Percentiles rank a stretch among this genome's conserved stretches.
Evolutionary conservation across 2,888 invertebrate species (phyloP).

Genomic region (Calephelis perditalis): DNA sequence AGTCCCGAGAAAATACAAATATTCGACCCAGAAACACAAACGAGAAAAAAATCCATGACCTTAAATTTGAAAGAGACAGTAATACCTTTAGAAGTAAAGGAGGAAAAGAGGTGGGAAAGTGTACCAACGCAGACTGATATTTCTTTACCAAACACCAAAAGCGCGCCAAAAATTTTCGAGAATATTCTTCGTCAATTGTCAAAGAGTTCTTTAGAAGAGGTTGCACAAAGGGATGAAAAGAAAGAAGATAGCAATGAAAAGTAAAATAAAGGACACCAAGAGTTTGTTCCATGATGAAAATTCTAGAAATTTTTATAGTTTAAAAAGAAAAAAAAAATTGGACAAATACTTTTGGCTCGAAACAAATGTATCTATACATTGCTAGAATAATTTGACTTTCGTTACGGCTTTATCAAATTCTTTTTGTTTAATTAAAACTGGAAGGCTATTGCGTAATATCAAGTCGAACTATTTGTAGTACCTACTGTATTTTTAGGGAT

Average conservation of each 20-base stretch:
- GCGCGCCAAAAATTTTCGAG: constrained; percentile 70
- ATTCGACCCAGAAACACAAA: constrained; percentile 32
- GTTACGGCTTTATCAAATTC: too few relatives aligned
- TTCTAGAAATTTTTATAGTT: too few relatives aligned
- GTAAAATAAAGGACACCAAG: neutral
- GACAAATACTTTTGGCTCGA: too few relatives aligned
- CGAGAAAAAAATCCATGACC: constrained; percentile 52
- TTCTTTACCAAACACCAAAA: constrained; percentile 66
- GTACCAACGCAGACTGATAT: constrained; percentile 69
- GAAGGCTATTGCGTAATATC: too few relatives aligned
- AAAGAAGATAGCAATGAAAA: constrained; percentile 16
- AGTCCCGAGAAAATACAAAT: constrained; percentile 36
- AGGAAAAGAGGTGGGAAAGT: constrained; percentile 52
- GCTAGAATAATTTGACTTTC: too few relatives aligned
- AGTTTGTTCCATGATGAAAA: too few relatives aligned
- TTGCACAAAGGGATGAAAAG: constrained; percentile 18
- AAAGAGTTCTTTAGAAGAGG: constrained; percentile 53
- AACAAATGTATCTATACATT: too few relatives aligned
- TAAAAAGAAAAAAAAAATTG: too few relatives aligned
- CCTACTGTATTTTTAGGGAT: too few relatives aligned
- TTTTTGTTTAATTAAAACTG: too few relatives aligned
- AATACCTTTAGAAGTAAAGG: constrained; percentile 44
- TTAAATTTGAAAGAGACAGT: constrained; percentile 56
- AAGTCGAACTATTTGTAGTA: too few relatives aligned
- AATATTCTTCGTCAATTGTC: constrained; percentile 63